Evolutionary conservation across 2,113 vertebrate species (phyloP).

Genomic region (Ptyas mucosa): DNA sequence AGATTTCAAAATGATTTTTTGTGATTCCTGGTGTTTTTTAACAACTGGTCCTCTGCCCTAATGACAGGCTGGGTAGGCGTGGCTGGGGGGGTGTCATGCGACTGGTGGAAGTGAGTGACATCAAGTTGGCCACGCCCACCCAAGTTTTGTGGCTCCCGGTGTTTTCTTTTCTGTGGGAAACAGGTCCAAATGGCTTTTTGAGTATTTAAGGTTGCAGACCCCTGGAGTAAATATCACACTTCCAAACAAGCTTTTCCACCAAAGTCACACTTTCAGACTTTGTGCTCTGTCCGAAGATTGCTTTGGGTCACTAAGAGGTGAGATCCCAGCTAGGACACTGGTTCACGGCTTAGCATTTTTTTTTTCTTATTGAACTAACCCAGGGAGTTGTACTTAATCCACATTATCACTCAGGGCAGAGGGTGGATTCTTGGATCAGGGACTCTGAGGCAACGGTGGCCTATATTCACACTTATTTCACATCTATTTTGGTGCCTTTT

Average conservation of each 20-base stretch:
- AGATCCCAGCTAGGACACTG: neutral
- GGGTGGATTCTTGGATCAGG: neutral
- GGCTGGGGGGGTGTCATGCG: too few species aligned
- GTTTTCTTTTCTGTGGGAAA: too few species aligned
- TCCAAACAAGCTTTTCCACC: neutral
- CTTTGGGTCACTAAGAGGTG: neutral
- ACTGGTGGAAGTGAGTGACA: too few species aligned
- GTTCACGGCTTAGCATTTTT: neutral
- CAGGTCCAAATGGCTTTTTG: too few species aligned
- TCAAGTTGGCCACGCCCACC: too few species aligned
- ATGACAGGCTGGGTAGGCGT: too few species aligned
- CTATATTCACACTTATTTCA: neutral
- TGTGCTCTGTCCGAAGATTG: neutral
- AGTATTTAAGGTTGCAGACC: too few species aligned
- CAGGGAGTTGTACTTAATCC: neutral
- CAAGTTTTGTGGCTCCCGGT: too few species aligned
- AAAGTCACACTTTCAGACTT: neutral
- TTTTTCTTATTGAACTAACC: neutral
- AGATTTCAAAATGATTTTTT: too few species aligned
- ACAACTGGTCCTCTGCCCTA: too few species aligned
- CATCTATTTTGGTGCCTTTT: neutral
- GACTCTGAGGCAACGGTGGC: neutral
- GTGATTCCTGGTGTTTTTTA: too few species aligned
- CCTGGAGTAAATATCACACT: too few species aligned
- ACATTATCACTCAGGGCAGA: neutral